Conservation (phyloP, 1,140 invertebrate genomes). For the Hyles euphorbiae region DNA sequence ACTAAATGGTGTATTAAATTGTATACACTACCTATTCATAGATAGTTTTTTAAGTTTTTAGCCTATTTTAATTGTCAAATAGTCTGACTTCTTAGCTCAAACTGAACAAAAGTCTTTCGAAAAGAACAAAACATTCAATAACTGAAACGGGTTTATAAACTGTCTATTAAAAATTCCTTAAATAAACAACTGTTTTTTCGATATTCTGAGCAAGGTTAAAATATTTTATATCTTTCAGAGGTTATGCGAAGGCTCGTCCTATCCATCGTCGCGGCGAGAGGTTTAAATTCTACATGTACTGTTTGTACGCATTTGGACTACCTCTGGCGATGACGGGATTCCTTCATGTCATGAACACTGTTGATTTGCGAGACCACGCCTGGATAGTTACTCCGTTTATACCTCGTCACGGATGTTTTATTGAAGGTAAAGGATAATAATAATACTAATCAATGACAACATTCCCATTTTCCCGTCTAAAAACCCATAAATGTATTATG, state of each 20-base stretch:
- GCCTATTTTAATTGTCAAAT: too few species aligned
- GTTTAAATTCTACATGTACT: conserved; percentile 77
- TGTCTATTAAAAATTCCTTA: too few species aligned
- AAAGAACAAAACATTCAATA: too few species aligned
- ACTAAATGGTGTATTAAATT: too few species aligned
- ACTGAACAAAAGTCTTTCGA: too few species aligned
- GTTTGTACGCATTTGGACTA: conserved; percentile 76
- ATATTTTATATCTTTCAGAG: conserved; percentile 29
- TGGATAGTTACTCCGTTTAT: conserved; percentile 49
- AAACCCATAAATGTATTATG: not conserved
- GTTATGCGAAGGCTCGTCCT: conserved; percentile 54
- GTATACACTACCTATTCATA: too few species aligned
- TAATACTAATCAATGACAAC: too few species aligned
- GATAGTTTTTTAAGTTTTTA: too few species aligned
- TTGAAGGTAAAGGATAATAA: conserved; percentile 35
- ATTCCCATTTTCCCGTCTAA: not conserved
- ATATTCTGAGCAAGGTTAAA: too few species aligned
- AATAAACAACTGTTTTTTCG: too few species aligned
- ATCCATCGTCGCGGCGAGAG: conserved; percentile 60
- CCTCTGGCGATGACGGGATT: conserved; percentile 47
- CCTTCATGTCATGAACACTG: conserved; percentile 28
- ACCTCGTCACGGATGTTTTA: conserved; percentile 39
- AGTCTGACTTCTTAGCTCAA: too few species aligned
- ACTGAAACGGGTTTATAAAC: too few species aligned
- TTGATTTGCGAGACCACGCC: conserved; percentile 32